Conservation (phyloP, 2,113 vertebrate genomes). For the Callorhinus ursinus region DNA sequence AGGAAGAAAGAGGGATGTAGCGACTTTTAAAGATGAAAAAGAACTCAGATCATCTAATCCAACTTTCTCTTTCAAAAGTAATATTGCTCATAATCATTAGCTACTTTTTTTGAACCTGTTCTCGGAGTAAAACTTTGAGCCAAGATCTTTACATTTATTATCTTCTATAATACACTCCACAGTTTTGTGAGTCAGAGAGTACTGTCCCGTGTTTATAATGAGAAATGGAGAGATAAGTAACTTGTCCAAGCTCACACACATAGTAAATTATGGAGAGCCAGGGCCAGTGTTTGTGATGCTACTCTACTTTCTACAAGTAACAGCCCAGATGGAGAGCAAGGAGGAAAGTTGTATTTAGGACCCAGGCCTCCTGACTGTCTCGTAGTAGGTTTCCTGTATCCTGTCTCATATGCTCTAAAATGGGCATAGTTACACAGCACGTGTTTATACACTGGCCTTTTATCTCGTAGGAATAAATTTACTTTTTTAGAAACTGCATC, state of each 20-base stretch:
- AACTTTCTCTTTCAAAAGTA: slow-evolving; percentile 18
- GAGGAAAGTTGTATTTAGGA: not conserved
- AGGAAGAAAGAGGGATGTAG: not conserved
- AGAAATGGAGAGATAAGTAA: not conserved
- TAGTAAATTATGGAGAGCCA: not conserved
- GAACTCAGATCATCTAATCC: not conserved
- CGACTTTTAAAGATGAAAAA: slow-evolving; percentile 33
- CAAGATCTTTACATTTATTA: not conserved
- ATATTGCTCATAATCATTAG: not conserved
- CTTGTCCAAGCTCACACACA: not conserved
- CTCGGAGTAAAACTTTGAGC: not conserved
- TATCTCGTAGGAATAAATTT: not conserved
- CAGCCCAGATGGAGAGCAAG: not conserved
- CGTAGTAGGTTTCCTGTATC: not conserved
- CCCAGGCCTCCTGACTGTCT: not conserved
- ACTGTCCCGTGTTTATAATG: not conserved
- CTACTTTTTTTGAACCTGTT: not conserved
- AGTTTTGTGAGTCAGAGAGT: not conserved
- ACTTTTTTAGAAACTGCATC: not conserved
- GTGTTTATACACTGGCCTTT: not conserved
- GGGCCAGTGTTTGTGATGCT: not conserved
- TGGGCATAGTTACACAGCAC: not conserved
- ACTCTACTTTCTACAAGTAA: not conserved
- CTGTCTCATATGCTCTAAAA: not conserved
- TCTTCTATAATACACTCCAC: not conserved